These are phyloP conservation scores for Hypanus sabinus DNA, from an alignment of 2,113 vertebrate genomes.

Conservation along the genomic window DNA sequence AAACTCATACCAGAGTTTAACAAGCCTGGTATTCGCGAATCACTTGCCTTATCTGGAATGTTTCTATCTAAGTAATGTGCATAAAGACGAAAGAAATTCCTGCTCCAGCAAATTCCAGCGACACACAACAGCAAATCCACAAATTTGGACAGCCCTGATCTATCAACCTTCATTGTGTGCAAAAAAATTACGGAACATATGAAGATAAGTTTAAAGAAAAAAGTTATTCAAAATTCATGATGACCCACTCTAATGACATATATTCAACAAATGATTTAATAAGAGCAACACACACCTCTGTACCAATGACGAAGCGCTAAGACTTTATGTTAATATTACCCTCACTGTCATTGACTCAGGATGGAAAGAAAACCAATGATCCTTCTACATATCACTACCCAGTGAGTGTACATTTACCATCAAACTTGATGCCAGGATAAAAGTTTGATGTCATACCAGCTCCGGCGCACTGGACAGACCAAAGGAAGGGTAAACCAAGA, in stretches of 20 bases:
- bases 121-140: not conserved
- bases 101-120: not conserved
- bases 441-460: too few relatives aligned
- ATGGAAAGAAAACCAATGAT: not conserved
- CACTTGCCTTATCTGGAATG: not conserved
- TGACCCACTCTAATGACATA: not conserved
- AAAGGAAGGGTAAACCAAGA: too few relatives aligned
- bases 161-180: not conserved
- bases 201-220: not conserved
- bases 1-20: not conserved
- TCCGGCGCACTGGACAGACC: too few relatives aligned
- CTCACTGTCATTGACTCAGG: not conserved
- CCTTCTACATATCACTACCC: not conserved
- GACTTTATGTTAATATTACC: not conserved
- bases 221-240: not conserved
- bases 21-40: not conserved
- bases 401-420: not conserved
- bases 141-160: not conserved
- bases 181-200: not conserved
- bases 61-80: not conserved
- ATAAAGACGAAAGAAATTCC: not conserved
- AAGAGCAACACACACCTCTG: not conserved
- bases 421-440: too few relatives aligned
- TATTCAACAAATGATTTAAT: not conserved
- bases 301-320: not conserved